Percentiles rank a stretch among this genome's conserved stretches.
phyloP scores from a whole-genome alignment of 1,140 invertebrate genomes.

The Delia radicum region DNA sequence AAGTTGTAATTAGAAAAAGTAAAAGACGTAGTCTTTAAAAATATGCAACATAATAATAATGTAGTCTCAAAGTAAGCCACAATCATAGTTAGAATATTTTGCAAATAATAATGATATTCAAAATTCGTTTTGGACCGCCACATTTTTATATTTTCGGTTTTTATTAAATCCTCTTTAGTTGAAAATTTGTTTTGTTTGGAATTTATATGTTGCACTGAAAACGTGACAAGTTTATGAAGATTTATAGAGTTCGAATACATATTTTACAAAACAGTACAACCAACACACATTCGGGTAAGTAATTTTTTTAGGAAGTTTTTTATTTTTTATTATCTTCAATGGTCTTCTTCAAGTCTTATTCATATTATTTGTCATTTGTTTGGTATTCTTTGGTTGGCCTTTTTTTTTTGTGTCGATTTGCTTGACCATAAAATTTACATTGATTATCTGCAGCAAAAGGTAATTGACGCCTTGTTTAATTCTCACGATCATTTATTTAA shows the following conservation, averaged over 20 bases:
- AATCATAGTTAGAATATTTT: too few species aligned
- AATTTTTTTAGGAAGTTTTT: neutral
- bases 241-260: slow-evolving; percentile 28
- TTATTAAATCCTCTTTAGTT: neutral
- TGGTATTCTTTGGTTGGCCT: neutral
- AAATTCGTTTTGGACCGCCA: too few species aligned
- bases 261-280: neutral
- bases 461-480: slow-evolving; percentile 27
- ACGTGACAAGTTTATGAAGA: slow-evolving; percentile 32
- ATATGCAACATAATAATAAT: too few species aligned
- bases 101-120: too few species aligned
- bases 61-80: too few species aligned
- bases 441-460: neutral
- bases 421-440: neutral
- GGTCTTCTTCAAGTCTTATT: neutral
- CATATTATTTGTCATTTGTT: neutral
- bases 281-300: neutral
- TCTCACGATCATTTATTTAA: slow-evolving; percentile 28
- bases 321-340: neutral
- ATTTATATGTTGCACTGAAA: slow-evolving; percentile 29
- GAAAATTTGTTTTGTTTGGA: neutral
- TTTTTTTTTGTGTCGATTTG: slow-evolving; percentile 1
- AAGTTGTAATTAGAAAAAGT: too few species aligned
- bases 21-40: too few species aligned
- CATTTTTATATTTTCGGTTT: neutral